Evolutionary conservation across 2,888 invertebrate genomes (phyloP).

Genomic region (Drosophila antonietae): DNA sequence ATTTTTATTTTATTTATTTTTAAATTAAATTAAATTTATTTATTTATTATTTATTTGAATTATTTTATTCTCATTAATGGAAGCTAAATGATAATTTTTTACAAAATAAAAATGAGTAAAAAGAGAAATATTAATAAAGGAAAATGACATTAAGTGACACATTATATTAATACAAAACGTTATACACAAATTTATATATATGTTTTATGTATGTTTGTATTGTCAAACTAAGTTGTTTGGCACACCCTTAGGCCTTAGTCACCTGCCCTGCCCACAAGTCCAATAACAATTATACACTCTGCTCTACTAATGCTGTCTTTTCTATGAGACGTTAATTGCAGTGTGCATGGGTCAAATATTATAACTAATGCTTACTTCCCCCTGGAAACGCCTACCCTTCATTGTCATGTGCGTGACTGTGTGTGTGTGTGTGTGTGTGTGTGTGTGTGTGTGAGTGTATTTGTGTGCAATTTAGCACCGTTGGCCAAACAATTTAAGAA

Average conservation of each 20-base stretch:
- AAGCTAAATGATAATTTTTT: no score
- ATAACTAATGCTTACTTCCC: constrained; percentile 54
- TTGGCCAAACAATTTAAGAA: constrained; percentile 62
- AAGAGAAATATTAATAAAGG: no score
- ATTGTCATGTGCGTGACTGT: constrained; percentile 47
- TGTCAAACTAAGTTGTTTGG: neutral
- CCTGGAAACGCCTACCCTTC: constrained; percentile 4
- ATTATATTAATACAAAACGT: no score
- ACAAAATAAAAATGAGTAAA: no score
- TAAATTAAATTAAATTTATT: no score
- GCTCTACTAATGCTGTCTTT: constrained; percentile 68
- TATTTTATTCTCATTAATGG: no score
- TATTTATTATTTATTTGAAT: no score
- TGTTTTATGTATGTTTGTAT: neutral
- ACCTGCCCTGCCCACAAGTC: neutral
- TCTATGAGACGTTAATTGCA: constrained; percentile 74
- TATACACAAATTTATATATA: neutral
- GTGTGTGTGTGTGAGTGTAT: constrained; percentile 18
- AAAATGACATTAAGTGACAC: no score
- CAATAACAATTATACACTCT: constrained; percentile 63
- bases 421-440: constrained; percentile 23
- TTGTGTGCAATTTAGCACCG: constrained; percentile 81
- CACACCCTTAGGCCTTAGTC: neutral
- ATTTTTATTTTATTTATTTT: no score
- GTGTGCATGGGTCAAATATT: constrained; percentile 72